Base-by-base conservation (phyloP, 1,140 invertebrate genomes). In the Drosophila dunni region DNA sequence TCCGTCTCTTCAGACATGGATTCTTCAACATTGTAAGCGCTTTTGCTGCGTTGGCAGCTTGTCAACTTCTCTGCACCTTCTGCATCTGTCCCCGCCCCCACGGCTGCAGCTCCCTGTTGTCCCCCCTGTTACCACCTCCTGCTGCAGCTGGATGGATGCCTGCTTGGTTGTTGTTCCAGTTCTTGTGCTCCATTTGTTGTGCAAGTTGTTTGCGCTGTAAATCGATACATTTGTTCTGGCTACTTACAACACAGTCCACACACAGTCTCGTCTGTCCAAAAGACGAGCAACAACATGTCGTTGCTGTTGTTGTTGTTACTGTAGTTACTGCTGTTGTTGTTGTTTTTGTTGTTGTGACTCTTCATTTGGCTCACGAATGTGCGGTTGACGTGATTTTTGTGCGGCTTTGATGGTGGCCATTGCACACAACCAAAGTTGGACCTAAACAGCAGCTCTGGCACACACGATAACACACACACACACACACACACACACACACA, bases 21-120 rank as follows among this genome's bases (percentile, higher is more conserved):
- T 78, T 86, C 83, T 73, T 88, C 79, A 83, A 88, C 84, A 89
- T 89, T 88, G 83, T 88, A 88, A 88, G 83, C 76, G 69, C 84
- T 80, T 88, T 89, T 88, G 83, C 83, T 83, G 84, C 69, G 80
- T 88, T 88, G 76, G 84, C 83, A 88, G 71, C 83, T 89, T 89
- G 84, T 83, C 84, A 78, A 75, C 81, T 66, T 34, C 42, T 36
- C 42, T 51, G 11, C 8, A 62, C 29, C 40, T 34, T 34, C 42
- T 2, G 5, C 15, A 54, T 40, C 65, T 54, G 61, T 24, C 69
- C 69, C 45, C 60, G 36, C 6, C 17, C 15, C 33, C 38, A 34
- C 17, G 4, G 11, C 58, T 40, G 15, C 40, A 53, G 33, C 36
- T 1, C 1, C 38, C 7, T 8, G 24, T 40, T 29, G 5, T 64